Conservation (phyloP, 2,888 invertebrate genomes). For the Volucella bombylans region DNA sequence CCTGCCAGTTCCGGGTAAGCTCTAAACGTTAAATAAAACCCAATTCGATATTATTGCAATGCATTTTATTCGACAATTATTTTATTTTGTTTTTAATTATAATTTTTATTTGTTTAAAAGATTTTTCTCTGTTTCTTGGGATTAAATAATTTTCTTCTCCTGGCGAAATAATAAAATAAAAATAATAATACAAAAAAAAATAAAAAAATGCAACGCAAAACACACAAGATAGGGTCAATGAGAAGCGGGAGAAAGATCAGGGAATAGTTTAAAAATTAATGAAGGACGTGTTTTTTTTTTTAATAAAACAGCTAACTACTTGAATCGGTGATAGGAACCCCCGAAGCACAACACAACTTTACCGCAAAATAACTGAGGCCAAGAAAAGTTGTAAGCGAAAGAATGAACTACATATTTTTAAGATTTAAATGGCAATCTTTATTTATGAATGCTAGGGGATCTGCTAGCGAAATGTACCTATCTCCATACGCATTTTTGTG, state of each 20-base stretch:
- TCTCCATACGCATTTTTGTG: not conserved
- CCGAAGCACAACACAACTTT: not conserved
- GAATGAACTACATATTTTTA: not conserved
- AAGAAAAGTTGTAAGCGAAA: not conserved
- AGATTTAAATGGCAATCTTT: not conserved
- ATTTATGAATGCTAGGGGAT: not conserved
- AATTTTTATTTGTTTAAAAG: constrained; percentile 39
- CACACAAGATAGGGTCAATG: not conserved
- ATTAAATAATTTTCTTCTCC: constrained; percentile 40
- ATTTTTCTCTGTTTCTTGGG: constrained; percentile 5
- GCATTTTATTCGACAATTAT: constrained; percentile 58
- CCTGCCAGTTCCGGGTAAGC: no score
- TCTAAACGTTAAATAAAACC: constrained; percentile 1
- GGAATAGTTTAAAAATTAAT: not conserved
- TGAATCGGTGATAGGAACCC: not conserved
- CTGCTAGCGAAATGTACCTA: not conserved
- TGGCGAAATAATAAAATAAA: constrained; percentile 37
- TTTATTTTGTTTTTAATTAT: constrained; percentile 37
- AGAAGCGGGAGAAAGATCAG: not conserved
- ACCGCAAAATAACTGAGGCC: not conserved
- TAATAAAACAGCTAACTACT: constrained; percentile 17
- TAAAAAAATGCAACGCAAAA: constrained; percentile 41
- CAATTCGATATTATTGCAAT: constrained; percentile 4
- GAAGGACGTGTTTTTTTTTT: not conserved
- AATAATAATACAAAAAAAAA: constrained; percentile 48